Conservation (phyloP, 2,888 invertebrate genomes). For the Malthinus flaveolus region DNA sequence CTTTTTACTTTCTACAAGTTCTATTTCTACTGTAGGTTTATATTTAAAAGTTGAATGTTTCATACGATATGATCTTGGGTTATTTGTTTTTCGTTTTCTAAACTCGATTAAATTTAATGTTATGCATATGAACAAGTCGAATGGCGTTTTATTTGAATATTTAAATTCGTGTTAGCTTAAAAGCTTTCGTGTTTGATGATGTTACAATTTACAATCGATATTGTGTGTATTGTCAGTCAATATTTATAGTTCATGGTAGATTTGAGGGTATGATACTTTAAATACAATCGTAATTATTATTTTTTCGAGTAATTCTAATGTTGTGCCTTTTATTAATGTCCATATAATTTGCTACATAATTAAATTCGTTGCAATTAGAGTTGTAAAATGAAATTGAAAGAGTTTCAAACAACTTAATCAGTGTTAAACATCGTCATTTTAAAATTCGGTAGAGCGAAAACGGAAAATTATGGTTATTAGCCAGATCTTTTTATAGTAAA, state of each 20-base stretch:
- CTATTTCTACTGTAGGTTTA: not conserved
- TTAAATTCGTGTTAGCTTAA: constrained; percentile 6
- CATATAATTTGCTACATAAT: not conserved
- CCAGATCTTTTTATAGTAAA: too few species aligned
- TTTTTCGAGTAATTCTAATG: too few species aligned
- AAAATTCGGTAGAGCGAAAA: too few species aligned
- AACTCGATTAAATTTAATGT: constrained; percentile 16
- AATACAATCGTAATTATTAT: too few species aligned
- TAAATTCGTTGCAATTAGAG: not conserved
- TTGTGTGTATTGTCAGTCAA: not conserved
- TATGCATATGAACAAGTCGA: constrained; percentile 13
- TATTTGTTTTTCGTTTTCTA: constrained; percentile 13
- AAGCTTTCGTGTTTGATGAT: constrained; percentile 5
- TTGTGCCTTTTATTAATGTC: too few species aligned
- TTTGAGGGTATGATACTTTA: not conserved
- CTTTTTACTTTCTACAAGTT: too few species aligned
- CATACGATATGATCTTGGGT: constrained; percentile 5
- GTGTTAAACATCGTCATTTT: too few species aligned
- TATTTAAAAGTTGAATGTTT: constrained; percentile 1
- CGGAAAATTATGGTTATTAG: too few species aligned
- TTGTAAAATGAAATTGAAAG: not conserved
- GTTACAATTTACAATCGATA: constrained; percentile 7
- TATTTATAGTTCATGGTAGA: not conserved
- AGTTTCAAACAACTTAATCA: too few species aligned
- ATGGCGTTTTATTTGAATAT: constrained; percentile 11